These are phyloP conservation scores for Hemicordylus capensis DNA, from an alignment of 2,113 vertebrate species.

Conservation along the genomic window DNA sequence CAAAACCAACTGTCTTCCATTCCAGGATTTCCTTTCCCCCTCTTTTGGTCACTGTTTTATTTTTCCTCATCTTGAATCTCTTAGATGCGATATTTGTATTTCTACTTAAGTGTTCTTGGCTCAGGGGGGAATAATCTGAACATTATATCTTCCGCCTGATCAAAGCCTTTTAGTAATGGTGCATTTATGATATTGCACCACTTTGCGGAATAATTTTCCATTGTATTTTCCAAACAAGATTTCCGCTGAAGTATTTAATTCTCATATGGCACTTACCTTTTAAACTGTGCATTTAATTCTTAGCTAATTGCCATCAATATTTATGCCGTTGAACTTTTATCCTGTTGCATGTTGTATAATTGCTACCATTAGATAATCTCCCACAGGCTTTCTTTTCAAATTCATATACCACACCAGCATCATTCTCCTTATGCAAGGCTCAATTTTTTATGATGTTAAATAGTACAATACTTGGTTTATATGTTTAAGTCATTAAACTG, in stretches of 20 bases:
- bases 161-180: conserved; percentile 52
- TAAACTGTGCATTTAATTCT: conserved; percentile 74
- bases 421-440: conserved; percentile 49
- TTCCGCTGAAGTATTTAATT: conserved; percentile 71
- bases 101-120: conserved; percentile 37
- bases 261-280: conserved; percentile 63
- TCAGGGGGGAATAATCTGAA: conserved; percentile 38
- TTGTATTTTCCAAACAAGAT: conserved; percentile 66
- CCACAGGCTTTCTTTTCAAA: conserved; percentile 69
- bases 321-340: conserved; percentile 74
- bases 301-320: conserved; percentile 76
- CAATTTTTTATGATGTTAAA: conserved; percentile 46
- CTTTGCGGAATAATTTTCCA: conserved; percentile 51
- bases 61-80: not conserved
- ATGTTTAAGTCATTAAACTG: conserved; percentile 13
- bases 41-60: not conserved
- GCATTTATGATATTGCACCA: conserved; percentile 49
- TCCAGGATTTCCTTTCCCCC: not conserved
- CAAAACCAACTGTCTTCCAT: not conserved
- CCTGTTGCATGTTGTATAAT: conserved; percentile 67
- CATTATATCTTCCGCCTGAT: conserved; percentile 48
- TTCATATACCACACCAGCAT: conserved; percentile 45
- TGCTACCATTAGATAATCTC: conserved; percentile 70
- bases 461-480: conserved; percentile 23
- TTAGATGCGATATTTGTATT: not conserved